These are phyloP conservation scores for Anthophora plumipes DNA, from an alignment of 2,888 invertebrate genomes.

Conservation along the genomic window DNA sequence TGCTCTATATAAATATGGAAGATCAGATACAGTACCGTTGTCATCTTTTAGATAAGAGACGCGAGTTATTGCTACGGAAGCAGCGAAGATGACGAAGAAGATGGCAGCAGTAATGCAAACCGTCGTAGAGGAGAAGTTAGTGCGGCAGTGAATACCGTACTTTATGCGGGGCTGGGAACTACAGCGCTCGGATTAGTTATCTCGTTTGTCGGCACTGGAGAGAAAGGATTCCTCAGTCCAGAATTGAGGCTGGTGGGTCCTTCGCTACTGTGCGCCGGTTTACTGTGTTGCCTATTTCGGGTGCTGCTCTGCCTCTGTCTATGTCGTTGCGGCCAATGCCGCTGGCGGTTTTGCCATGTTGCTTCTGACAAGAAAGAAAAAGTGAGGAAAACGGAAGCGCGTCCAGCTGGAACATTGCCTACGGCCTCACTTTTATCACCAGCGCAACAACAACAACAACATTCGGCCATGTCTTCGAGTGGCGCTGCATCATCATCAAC, in stretches of 20 bases:
- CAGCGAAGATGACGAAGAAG: slow-evolving; percentile 87
- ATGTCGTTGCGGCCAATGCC: slow-evolving; percentile 89
- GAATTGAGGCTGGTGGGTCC: slow-evolving; percentile 95
- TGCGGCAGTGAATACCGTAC: slow-evolving; percentile 93
- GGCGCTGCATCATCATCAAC: slow-evolving; percentile 68
- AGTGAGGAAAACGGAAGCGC: slow-evolving; percentile 71
- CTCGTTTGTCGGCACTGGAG: slow-evolving; percentile 95
- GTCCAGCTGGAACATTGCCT: slow-evolving; percentile 68
- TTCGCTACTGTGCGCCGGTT: slow-evolving; percentile 91
- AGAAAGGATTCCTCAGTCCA: slow-evolving; percentile 94
- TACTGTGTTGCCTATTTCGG: slow-evolving; percentile 93
- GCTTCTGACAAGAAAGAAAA: slow-evolving; percentile 72
- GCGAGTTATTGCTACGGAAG: slow-evolving; percentile 92
- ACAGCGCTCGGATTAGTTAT: slow-evolving; percentile 94
- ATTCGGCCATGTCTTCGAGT: slow-evolving; percentile 67
- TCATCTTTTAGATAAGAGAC: slow-evolving; percentile 90
- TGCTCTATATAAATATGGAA: neutral
- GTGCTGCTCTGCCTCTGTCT: slow-evolving; percentile 94
- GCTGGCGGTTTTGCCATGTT: slow-evolving; percentile 85
- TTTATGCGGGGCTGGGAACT: slow-evolving; percentile 94
- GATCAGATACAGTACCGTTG: neutral
- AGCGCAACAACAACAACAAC: slow-evolving; percentile 65
- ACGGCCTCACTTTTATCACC: slow-evolving; percentile 75
- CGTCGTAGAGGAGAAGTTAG: slow-evolving; percentile 89
- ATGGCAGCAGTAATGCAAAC: slow-evolving; percentile 85